These are phyloP conservation scores for Willowsia nigromaculata DNA, from an alignment of 2,888 invertebrate species.

Conservation along the genomic window DNA sequence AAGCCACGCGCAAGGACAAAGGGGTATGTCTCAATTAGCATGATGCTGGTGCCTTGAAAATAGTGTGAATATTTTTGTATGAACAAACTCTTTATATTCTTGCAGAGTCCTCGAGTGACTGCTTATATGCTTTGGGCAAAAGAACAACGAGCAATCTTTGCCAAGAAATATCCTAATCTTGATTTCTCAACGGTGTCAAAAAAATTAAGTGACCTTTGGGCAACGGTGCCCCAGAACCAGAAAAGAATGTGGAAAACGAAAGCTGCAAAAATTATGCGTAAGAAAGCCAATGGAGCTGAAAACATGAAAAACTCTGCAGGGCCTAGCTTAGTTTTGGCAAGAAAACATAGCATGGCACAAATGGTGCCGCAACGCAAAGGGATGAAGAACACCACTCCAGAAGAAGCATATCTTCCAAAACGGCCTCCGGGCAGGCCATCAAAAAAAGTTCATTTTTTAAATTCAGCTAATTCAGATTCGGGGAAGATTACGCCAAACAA, in stretches of 20 bases:
- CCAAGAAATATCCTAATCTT: constrained; percentile 82
- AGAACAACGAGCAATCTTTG: constrained; percentile 87
- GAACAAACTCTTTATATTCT: constrained; percentile 32
- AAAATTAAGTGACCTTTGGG: constrained; percentile 93
- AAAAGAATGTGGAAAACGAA: constrained; percentile 81
- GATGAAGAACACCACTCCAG: constrained; percentile 59
- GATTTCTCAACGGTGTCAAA: constrained; percentile 92
- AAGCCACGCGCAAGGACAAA: constrained; percentile 89
- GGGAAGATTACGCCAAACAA: constrained; percentile 19
- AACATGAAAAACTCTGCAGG: constrained; percentile 77
- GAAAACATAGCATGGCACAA: background rate
- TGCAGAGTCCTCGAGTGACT: constrained; percentile 87
- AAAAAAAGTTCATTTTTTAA: constrained; percentile 22
- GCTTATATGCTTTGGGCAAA: constrained; percentile 96
- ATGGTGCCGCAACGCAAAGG: constrained; percentile 39
- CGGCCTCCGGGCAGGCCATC: constrained; percentile 53
- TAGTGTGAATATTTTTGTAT: background rate
- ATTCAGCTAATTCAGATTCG: background rate
- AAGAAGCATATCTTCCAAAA: constrained; percentile 27
- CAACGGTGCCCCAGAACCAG: constrained; percentile 85
- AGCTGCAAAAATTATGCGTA: constrained; percentile 79
- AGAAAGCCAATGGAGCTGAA: constrained; percentile 71
- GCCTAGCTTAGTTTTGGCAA: constrained; percentile 9
- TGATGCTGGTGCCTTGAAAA: background rate
- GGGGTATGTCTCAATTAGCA: constrained; percentile 82